Percentiles rank a stretch among this genome's conserved stretches.
Conservation (phyloP, 1,140 invertebrate genomes). For the Pollicipes pollicipes region DNA sequence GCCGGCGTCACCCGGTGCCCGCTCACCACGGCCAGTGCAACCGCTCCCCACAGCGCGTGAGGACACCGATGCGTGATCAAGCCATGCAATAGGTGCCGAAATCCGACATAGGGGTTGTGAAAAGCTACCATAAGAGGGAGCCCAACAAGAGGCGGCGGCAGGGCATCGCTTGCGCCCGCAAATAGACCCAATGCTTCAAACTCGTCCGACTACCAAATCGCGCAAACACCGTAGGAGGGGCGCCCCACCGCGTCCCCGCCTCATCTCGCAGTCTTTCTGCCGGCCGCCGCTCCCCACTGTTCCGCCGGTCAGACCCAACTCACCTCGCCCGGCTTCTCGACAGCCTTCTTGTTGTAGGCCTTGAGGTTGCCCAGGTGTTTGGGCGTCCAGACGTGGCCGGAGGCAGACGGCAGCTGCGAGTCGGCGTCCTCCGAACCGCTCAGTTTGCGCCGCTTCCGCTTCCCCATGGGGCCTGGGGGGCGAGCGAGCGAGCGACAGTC, state of each 20-base stretch:
- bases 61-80: too few species aligned
- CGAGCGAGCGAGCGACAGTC: neutral
- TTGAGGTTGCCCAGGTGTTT: conserved; percentile 65
- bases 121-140: too few species aligned
- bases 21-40: neutral
- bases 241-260: too few species aligned
- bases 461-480: neutral
- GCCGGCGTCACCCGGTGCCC: neutral
- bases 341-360: conserved; percentile 71
- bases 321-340: conserved; percentile 67
- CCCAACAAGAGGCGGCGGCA: too few species aligned
- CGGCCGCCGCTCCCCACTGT: neutral
- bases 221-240: too few species aligned
- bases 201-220: too few species aligned
- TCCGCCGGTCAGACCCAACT: neutral
- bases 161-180: too few species aligned
- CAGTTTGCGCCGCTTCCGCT: conserved; percentile 1
- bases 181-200: too few species aligned
- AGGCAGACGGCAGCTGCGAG: neutral
- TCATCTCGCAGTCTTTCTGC: too few species aligned
- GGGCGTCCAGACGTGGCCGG: conserved; percentile 46
- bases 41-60: too few species aligned
- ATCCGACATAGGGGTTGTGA: too few species aligned
- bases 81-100: too few species aligned
- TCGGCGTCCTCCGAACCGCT: neutral